These are phyloP conservation scores for Anisognathus igniventris DNA, from an alignment of 2,797 vertebrate species.

Conservation along the genomic window DNA sequence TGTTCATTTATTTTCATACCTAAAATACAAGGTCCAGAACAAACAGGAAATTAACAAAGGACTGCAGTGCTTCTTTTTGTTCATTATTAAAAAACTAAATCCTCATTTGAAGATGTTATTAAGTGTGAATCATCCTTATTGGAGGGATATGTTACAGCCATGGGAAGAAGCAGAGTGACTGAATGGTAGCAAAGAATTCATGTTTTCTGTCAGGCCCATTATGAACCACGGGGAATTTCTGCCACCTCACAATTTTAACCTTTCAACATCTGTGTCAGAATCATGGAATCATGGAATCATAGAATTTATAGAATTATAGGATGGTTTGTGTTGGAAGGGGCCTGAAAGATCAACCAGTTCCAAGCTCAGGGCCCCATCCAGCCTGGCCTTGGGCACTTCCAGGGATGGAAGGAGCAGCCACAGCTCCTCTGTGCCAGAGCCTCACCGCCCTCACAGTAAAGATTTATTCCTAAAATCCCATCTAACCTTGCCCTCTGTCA, in stretches of 20 bases:
- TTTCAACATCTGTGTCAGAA: background rate
- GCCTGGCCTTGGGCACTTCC: background rate
- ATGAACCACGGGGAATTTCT: background rate
- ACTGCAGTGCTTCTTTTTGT: background rate
- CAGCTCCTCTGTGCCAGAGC: background rate
- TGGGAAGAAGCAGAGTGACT: background rate
- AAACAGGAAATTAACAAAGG: background rate
- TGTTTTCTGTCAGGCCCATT: background rate
- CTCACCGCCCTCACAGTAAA: fast-evolving
- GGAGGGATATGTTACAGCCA: background rate
- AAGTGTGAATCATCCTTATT: background rate
- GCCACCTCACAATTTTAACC: background rate
- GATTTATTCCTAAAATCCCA: background rate
- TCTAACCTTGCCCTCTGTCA: background rate
- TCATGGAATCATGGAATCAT: too few relatives aligned
- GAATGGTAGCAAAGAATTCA: background rate
- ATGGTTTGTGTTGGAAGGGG: background rate
- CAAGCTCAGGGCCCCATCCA: background rate
- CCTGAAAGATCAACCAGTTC: background rate
- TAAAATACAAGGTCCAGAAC: background rate
- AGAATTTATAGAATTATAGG: too few relatives aligned
- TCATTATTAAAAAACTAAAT: background rate
- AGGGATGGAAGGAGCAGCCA: background rate
- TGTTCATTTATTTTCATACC: background rate
- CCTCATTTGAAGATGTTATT: background rate